phyloP scores from a whole-genome alignment of 92 coral and sea anemone genomes.

The Porites rus region DNA sequence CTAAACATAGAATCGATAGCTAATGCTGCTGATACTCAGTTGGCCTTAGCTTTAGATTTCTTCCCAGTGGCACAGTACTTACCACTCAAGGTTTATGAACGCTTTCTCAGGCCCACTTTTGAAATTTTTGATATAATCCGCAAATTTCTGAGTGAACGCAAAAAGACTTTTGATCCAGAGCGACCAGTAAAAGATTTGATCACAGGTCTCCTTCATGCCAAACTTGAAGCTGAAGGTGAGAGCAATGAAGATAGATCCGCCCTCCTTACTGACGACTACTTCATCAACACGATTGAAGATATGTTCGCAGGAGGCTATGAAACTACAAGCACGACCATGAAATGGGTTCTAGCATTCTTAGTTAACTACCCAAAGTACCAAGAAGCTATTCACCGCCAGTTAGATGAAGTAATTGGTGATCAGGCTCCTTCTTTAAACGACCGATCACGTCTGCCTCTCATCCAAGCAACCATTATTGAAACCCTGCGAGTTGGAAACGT shows the following conservation, averaged over 20 bases:
- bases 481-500: slow-evolving; percentile 56
- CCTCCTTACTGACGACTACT: slow-evolving; percentile 52
- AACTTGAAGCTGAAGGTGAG: not conserved
- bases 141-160: not conserved
- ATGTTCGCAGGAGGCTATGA: slow-evolving; percentile 65
- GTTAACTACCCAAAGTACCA: slow-evolving; percentile 57
- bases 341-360: slow-evolving; percentile 57
- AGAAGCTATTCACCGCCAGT: slow-evolving; percentile 53
- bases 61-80: not conserved
- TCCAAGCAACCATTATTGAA: slow-evolving; percentile 61
- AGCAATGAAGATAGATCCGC: slow-evolving; percentile 5
- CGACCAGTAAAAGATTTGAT: not conserved
- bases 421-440: slow-evolving; percentile 40
- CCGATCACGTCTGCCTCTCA: slow-evolving; percentile 36
- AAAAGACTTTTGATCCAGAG: slow-evolving; percentile 8
- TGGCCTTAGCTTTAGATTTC: not conserved
- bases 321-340: slow-evolving; percentile 55
- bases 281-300: slow-evolving; percentile 44
- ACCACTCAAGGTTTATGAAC: not conserved
- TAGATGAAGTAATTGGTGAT: slow-evolving; percentile 43
- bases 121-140: not conserved
- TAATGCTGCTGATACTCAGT: not conserved
- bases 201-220: not conserved
- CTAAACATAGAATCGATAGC: not conserved
- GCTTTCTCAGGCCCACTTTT: not conserved